These are phyloP conservation scores for Mesochorus sp. DNA, from an alignment of 2,888 invertebrate genomes.

Conservation along the genomic window DNA sequence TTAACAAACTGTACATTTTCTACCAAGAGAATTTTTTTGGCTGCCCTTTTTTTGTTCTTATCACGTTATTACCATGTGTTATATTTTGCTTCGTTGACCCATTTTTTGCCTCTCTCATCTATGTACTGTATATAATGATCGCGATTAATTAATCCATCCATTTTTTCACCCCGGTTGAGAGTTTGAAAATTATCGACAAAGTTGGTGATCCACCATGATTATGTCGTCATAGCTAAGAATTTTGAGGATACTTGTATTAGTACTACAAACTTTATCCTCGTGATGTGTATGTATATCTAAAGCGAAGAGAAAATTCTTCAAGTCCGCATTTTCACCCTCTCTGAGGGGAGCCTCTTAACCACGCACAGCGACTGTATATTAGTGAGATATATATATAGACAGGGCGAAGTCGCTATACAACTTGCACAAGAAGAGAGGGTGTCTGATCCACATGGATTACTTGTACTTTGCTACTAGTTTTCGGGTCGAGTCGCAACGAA, in stretches of 20 bases:
- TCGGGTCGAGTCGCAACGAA: conserved; percentile 60
- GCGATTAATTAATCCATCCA: neutral
- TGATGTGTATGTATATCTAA: no score
- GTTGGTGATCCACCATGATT: conserved; percentile 59
- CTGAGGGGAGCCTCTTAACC: no score
- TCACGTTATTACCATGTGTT: no score
- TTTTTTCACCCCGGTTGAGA: neutral
- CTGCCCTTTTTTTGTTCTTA: no score
- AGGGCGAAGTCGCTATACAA: neutral
- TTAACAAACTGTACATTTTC: no score
- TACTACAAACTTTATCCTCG: neutral
- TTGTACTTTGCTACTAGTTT: conserved; percentile 35
- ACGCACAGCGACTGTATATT: no score
- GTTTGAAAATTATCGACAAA: conserved; percentile 55
- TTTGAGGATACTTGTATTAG: neutral
- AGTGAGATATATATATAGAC: neutral
- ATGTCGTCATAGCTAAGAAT: conserved; percentile 28
- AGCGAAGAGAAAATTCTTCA: no score
- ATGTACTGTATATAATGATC: no score
- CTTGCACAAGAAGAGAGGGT: conserved; percentile 3
- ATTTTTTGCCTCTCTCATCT: no score
- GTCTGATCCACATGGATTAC: conserved; percentile 38
- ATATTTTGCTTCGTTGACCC: no score
- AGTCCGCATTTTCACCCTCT: no score
- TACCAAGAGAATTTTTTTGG: no score